Base-by-base conservation (phyloP, 2,888 invertebrate genomes). In the Drosophila picticornis region DNA sequence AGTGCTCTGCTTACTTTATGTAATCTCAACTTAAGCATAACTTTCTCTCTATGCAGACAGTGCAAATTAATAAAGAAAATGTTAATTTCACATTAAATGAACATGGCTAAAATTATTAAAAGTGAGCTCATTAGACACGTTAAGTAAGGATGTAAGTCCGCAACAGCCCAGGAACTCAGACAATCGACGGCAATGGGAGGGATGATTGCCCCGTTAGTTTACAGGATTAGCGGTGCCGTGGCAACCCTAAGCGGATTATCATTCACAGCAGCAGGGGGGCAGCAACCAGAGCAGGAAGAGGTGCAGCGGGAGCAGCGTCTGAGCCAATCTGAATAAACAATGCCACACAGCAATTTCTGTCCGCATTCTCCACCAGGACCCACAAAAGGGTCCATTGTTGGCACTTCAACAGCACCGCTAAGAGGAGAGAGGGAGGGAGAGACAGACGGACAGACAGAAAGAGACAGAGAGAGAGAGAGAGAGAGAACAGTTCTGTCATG, bases 181-280 rank as follows among this genome's bases (percentile, higher is more conserved):
- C 65, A 68, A 77, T 77, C 60, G 77, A 59, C 52, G 25, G 10
- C 25, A 58, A 62, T 73, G 36, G 36, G 61, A 68, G n/a, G 27
- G 38, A 40, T 70, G 84, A 81, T 86, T 72, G 68, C 64, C 68
- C 25, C 53, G 81, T 79, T 77, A 79, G 81, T 79, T 84, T 66
- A 75, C 64, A 66, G 80, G 82, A 87, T 89, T 84, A 77, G 67
- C 75, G 75, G 77, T 77, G 75, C 77, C 88, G 56, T 77, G 69
- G 88, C 80, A 85, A 80, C 84, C 69, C 80, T 84, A 89, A 89
- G 90, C 71, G 72, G 85, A 81, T 89, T 89, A 84, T 59, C 58
- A 72, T 67, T 36, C 56, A 27, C 48, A 59, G 36, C 64, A 55
- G 40, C 31, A 25, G 11, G 38, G n/a, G 25, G n/a, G 16, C 34